phyloP scores from a whole-genome alignment of 2,888 invertebrate genomes.

The Halictus quadricinctus region DNA sequence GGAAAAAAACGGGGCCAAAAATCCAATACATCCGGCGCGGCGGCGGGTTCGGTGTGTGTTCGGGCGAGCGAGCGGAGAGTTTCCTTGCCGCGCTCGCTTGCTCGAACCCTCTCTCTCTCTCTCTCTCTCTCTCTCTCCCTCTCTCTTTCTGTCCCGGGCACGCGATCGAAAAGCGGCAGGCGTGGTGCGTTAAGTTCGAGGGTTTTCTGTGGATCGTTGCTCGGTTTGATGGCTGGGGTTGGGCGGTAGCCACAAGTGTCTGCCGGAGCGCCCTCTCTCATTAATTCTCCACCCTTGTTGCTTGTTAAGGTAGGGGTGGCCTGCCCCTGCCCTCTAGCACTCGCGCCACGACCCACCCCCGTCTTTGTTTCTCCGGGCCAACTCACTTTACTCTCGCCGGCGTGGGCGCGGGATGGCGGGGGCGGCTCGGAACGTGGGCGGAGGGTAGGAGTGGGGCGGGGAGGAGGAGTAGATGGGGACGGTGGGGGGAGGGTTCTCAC shows the following conservation, averaged over 20 bases:
- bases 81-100: constrained; percentile 20
- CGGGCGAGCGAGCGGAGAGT: constrained; percentile 1
- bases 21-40: constrained; percentile 26
- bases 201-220: constrained; percentile 72
- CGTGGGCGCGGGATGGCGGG: constrained; percentile 40
- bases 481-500: not conserved
- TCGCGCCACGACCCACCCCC: constrained; percentile 57
- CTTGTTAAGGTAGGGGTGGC: constrained; percentile 80
- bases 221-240: constrained; percentile 77
- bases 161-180: constrained; percentile 61
- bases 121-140: not conserved
- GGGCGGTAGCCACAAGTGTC: constrained; percentile 82
- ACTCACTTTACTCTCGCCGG: constrained; percentile 66
- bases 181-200: constrained; percentile 69
- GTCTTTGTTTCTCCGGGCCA: constrained; percentile 71
- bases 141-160: constrained; percentile 30
- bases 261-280: constrained; percentile 82
- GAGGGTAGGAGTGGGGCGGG: not conserved
- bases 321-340: constrained; percentile 68
- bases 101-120: not conserved
- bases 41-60: not conserved
- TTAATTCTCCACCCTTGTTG: constrained; percentile 82
- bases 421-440: not conserved
- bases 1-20: constrained; percentile 18
- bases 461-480: not conserved